Evolutionary conservation across 1,140 invertebrate genomes (phyloP).

Genomic region (Eriocheir sinensis): DNA sequence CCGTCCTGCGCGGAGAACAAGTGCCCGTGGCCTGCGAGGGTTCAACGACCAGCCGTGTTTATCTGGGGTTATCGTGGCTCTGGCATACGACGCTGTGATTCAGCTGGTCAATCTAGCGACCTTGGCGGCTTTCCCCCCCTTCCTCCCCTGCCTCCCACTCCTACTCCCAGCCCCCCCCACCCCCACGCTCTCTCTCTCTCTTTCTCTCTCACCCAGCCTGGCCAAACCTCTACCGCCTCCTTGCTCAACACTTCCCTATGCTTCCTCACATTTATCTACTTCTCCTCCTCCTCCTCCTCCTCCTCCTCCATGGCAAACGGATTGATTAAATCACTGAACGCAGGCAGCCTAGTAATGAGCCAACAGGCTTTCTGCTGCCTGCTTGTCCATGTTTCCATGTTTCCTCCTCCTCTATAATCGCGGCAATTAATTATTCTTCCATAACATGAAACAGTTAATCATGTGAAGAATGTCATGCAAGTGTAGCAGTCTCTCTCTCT

Average conservation of each 20-base stretch:
- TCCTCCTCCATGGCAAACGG: no score
- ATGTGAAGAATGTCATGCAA: background rate
- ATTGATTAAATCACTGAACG: no score
- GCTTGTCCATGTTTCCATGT: no score
- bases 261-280: background rate
- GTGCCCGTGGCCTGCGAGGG: slow-evolving; percentile 20
- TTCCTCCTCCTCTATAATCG: no score
- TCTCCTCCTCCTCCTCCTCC: background rate
- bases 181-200: background rate
- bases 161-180: background rate
- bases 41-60: slow-evolving; percentile 52
- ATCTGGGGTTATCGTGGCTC: slow-evolving; percentile 50
- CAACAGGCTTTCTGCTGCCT: no score
- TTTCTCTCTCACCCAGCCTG: background rate
- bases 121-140: slow-evolving; percentile 42
- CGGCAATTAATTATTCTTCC: no score
- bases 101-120: slow-evolving; percentile 60
- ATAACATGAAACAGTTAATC: background rate
- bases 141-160: background rate
- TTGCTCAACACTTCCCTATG: background rate
- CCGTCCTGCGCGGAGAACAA: slow-evolving; percentile 31
- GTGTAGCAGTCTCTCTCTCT: slow-evolving; percentile 16
- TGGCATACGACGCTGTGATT: slow-evolving; percentile 49
- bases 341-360: no score
- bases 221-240: background rate